phyloP scores from a whole-genome alignment of 2,113 vertebrate species.

The Dicaeum eximium region DNA sequence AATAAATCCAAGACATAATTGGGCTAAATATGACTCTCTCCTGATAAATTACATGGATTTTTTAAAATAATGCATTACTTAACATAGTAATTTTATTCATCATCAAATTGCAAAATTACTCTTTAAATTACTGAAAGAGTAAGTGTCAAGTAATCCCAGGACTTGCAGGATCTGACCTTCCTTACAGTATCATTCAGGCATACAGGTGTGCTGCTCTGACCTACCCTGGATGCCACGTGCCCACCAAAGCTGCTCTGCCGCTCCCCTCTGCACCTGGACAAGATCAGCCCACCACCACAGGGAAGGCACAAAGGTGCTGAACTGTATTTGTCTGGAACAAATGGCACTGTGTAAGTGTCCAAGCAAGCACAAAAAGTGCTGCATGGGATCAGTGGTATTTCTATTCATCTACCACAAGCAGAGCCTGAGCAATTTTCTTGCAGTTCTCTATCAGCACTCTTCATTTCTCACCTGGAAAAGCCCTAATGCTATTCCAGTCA shows the following conservation, averaged over 20 bases:
- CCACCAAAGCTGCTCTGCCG: background rate
- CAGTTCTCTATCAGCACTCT: background rate
- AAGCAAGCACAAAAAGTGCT: background rate
- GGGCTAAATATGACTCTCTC: background rate
- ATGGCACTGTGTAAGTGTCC: background rate
- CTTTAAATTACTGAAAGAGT: background rate
- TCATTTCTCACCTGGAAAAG: constrained; percentile 24
- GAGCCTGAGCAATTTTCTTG: background rate
- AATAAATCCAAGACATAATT: background rate
- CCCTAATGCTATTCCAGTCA: background rate
- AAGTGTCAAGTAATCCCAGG: background rate
- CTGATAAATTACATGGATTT: background rate
- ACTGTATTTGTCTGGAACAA: background rate
- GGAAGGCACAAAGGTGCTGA: background rate
- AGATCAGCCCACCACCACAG: background rate
- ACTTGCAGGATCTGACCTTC: background rate
- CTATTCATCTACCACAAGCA: background rate
- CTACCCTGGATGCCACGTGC: background rate
- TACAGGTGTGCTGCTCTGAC: background rate
- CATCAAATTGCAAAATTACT: background rate
- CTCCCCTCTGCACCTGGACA: background rate
- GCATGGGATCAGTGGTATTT: background rate
- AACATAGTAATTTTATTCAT: background rate
- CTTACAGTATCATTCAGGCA: background rate
- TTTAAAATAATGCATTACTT: background rate